Conservation (phyloP, 2,888 invertebrate species). For the Sisyra nigra region DNA sequence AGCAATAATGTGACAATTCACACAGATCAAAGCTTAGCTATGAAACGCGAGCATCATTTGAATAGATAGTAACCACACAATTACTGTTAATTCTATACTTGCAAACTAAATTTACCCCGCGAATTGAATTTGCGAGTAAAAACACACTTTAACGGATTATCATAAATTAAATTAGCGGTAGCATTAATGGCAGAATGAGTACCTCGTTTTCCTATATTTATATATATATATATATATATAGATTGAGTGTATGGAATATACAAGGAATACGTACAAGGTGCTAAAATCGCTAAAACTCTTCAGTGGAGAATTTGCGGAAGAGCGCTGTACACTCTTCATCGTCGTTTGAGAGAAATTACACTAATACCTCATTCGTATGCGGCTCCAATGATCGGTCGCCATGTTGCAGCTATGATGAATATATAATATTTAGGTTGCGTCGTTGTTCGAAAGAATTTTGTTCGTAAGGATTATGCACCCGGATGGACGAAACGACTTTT, state of each 20-base stretch:
- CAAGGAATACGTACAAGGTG: conserved; percentile 11
- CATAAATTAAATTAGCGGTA: conserved; percentile 19
- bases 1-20: no score
- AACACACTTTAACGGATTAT: conserved; percentile 22
- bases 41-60: no score
- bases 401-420: conserved; percentile 22
- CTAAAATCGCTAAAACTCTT: no score
- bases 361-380: conserved; percentile 25
- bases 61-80: conserved; percentile 1
- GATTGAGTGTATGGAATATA: background rate
- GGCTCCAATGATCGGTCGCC: conserved; percentile 18
- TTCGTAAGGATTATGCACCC: conserved; percentile 2
- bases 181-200: background rate
- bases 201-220: background rate
- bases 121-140: conserved; percentile 20
- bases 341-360: conserved; percentile 10
- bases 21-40: no score
- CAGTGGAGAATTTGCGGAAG: no score
- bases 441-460: background rate
- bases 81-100: conserved; percentile 4
- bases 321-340: no score
- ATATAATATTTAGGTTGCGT: conserved; percentile 20
- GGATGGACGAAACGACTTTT: background rate
- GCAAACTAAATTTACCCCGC: conserved; percentile 6
- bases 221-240: background rate